Evolutionary conservation across 2,888 invertebrate species (phyloP), one percentile per base, ranked within the genome.

Genomic region (Diploptera punctata): DNA sequence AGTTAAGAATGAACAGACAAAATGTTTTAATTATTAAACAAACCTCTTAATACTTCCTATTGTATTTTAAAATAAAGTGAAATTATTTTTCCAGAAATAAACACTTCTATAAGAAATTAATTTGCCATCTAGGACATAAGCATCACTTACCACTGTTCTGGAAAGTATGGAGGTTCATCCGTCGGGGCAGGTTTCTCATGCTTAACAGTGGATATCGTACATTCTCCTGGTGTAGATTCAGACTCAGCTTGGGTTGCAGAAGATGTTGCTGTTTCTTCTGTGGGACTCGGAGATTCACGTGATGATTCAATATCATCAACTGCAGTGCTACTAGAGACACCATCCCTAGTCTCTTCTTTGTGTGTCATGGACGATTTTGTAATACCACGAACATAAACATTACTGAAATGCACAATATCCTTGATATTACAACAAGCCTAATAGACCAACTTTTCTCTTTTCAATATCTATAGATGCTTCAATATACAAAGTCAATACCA

Each of bases 141-240:
- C 31, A 54, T 29, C n/a, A 76, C 79, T 81, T 85, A 89, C 93
- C 93, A 93, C 83, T 92, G 92, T 81, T 95, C 94, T 61, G 91
- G 90, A 83, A 91, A 91, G 80, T 91, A 93, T 31, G 93, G 93
- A 75, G 91, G 89, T 81, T 80, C 80, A 80, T 94, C 94, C 24
- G 90, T 88, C 16, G 90, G 88, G 71, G 89, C 88, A 83, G 89
- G 76, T 61, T 77, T 87, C 13, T 73, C 76, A 16, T 52, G 13
- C 43, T 75, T 47, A 18, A 18, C 60, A 60, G 13, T 43, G 19
- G 19, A 49, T 33, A 49, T 9, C 18, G 33, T 7, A 38, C 26
- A 38, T 57, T 74, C 71, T 19, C 47, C 52, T 29, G 19, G 26
- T 19, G 60, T 70, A 24, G 54, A 10, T 10, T 75, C 75, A 24